phyloP scores from a whole-genome alignment of 1,140 invertebrate species.

The Aphis craccivora region DNA sequence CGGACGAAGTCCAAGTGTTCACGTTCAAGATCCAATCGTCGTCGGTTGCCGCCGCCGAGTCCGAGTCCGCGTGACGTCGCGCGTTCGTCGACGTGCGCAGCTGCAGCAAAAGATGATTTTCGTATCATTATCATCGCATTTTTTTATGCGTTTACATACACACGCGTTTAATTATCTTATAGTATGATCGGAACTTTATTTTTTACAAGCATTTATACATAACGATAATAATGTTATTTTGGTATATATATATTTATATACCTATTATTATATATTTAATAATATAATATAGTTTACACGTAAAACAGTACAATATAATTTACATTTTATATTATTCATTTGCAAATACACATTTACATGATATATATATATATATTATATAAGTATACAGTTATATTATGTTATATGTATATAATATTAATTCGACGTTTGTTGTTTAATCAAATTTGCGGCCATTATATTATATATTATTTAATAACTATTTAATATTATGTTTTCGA shows the following conservation, averaged over 20 bases:
- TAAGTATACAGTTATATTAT: background rate
- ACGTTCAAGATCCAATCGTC: constrained; percentile 33
- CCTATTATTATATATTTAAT: background rate
- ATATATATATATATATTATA: background rate
- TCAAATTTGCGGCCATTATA: background rate
- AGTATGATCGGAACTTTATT: background rate
- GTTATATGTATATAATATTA: constrained; percentile 16
- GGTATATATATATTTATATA: background rate
- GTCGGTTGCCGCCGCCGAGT: background rate
- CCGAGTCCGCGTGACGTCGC: background rate
- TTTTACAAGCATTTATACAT: background rate
- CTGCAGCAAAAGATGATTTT: background rate
- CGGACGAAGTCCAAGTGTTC: constrained; percentile 51
- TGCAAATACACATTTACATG: background rate
- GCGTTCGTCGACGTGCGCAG: background rate
- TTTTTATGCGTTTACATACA: background rate
- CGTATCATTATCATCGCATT: background rate
- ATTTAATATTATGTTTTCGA: background rate
- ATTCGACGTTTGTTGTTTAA: constrained; percentile 34
- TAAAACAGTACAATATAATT: constrained; percentile 34
- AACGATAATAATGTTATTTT: background rate
- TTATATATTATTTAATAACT: background rate
- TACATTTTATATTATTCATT: constrained; percentile 24
- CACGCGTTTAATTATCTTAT: background rate
- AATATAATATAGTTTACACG: constrained; percentile 20